Conservation (phyloP, 1,140 invertebrate species). For the Bombus picipes region DNA sequence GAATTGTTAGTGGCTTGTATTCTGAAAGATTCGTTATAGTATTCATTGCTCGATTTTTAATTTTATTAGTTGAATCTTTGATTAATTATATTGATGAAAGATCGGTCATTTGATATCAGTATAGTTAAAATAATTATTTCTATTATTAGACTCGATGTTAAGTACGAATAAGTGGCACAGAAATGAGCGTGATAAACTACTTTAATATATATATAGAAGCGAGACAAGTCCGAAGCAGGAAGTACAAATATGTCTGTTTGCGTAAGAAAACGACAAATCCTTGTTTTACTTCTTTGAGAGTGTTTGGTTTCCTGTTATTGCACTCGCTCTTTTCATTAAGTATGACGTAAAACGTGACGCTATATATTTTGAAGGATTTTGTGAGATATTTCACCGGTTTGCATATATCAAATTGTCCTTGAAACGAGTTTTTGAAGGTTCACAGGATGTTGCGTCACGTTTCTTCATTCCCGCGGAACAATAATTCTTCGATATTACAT, state of each 20-base stretch:
- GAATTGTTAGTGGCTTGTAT: not conserved
- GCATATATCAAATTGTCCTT: not conserved
- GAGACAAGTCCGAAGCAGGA: not conserved
- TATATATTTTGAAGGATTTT: not conserved
- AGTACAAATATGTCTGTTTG: not conserved
- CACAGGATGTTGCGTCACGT: not conserved
- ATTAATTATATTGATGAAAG: not conserved
- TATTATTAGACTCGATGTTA: not conserved
- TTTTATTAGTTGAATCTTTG: too few species aligned
- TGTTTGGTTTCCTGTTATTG: not conserved
- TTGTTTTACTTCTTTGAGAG: not conserved
- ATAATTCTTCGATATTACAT: constrained; percentile 16
- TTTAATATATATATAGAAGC: not conserved
- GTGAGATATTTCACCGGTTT: not conserved
- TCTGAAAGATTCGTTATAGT: not conserved
- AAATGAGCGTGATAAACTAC: not conserved
- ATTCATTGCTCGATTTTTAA: not conserved
- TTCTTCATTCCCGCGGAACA: not conserved
- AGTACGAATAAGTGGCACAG: rapidly evolving
- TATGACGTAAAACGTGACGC: not conserved
- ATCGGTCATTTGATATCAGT: not conserved
- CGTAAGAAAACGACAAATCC: not conserved
- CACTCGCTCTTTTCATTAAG: not conserved
- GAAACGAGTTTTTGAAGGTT: constrained; percentile 20
- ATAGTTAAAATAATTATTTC: not conserved